Conservation (phyloP, 2,797 vertebrate genomes). For the Sebastes nivosus region DNA sequence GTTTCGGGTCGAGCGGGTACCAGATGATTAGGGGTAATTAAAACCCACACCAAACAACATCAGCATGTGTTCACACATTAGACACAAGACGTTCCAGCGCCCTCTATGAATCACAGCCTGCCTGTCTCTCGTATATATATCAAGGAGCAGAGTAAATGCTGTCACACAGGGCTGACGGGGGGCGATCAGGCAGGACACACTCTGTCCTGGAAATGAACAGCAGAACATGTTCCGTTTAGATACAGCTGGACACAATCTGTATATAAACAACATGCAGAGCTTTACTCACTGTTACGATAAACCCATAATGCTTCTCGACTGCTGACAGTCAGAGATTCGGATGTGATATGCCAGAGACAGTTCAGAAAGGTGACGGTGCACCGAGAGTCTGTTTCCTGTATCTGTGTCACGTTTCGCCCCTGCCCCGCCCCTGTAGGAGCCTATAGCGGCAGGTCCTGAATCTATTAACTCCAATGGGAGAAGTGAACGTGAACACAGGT, state of each 20-base stretch:
- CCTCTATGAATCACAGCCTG: constrained; percentile 37
- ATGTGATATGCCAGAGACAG: neutral
- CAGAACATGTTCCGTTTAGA: neutral
- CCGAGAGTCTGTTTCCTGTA: too few relatives aligned
- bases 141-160: neutral
- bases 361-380: too few relatives aligned
- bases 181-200: constrained; percentile 1
- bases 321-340: neutral
- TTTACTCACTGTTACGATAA: neutral
- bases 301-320: neutral
- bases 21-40: constrained; percentile 69
- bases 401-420: too few relatives aligned
- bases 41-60: constrained; percentile 58
- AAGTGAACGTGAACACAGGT: too few relatives aligned
- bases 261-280: neutral
- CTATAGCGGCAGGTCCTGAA: too few relatives aligned
- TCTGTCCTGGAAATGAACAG: constrained; percentile 3
- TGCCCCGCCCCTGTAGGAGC: too few relatives aligned
- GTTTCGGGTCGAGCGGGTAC: constrained; percentile 45
- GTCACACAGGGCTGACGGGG: neutral
- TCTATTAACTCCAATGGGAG: too few relatives aligned
- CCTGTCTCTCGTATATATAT: constrained; percentile 8
- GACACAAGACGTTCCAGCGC: constrained; percentile 26
- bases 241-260: constrained; percentile 2
- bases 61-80: constrained; percentile 57